These are phyloP conservation scores for Zygothrica quintamaculata DNA, from an alignment of 2,888 invertebrate species.

Conservation along the genomic window DNA sequence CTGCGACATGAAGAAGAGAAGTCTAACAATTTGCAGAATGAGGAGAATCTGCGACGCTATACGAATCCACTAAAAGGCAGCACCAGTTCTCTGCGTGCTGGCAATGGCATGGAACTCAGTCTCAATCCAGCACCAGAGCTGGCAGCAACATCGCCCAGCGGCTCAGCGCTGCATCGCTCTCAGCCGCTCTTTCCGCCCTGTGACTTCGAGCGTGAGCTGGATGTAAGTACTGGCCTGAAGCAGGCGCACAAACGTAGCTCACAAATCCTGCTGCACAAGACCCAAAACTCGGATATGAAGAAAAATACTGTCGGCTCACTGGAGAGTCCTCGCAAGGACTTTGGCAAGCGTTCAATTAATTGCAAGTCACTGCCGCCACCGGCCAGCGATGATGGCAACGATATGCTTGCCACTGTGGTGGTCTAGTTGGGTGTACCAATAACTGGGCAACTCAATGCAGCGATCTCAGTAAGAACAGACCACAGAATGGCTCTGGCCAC, in stretches of 20 bases:
- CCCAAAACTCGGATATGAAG: slow-evolving; percentile 92
- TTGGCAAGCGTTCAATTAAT: slow-evolving; percentile 90
- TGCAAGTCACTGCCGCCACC: slow-evolving; percentile 83
- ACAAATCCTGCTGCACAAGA: slow-evolving; percentile 91
- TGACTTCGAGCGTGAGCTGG: slow-evolving; percentile 83
- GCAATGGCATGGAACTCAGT: slow-evolving; percentile 85
- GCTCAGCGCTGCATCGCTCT: slow-evolving; percentile 82
- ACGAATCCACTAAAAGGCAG: slow-evolving; percentile 90
- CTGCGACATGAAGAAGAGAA: slow-evolving; percentile 93
- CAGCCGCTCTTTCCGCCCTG: slow-evolving; percentile 84
- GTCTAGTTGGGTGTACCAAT: slow-evolving; percentile 81
- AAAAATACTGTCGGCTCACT: slow-evolving; percentile 90
- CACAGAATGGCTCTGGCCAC: too few species aligned
- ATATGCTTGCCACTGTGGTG: slow-evolving; percentile 87
- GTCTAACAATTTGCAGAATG: slow-evolving; percentile 95
- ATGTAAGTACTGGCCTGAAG: slow-evolving; percentile 82
- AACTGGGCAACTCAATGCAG: slow-evolving; percentile 16
- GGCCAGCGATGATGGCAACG: slow-evolving; percentile 82
- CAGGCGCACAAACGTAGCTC: slow-evolving; percentile 86
- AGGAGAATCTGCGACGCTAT: slow-evolving; percentile 93
- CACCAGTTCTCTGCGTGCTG: slow-evolving; percentile 86
- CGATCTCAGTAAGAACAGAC: slow-evolving; percentile 61
- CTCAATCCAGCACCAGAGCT: slow-evolving; percentile 84
- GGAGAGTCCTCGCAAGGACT: slow-evolving; percentile 88
- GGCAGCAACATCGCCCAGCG: slow-evolving; percentile 84